Base-by-base conservation (phyloP, 2,888 invertebrate genomes). In the Lampropteryx suffumata region DNA sequence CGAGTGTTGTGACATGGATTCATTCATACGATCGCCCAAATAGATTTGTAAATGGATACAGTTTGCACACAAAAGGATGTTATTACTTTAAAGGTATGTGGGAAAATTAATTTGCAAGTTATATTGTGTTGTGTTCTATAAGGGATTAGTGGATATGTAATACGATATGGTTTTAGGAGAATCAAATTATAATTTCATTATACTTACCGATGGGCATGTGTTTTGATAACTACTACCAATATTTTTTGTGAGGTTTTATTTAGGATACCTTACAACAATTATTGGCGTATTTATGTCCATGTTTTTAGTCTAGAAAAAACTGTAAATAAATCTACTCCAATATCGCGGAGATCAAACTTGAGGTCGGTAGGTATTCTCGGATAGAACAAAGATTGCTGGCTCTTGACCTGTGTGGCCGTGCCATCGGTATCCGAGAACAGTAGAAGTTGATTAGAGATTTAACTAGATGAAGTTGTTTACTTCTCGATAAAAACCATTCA, bases 1-100 rank as follows among this genome's bases (percentile, higher is more conserved):
- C 73, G 59, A 86, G 83, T 90, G 84, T 89, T 90, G 82, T 89
- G 89, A 89, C 88, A 80, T 71, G 55, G 55, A 66, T 59, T 76
- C 85, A 85, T 88, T 89, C 85, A 87, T 82, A 76, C 76, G 65
- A 65, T 70, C 65, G 43, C 59, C 61, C 69, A 69, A 71, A 73
- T 74, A 79, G 70, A 81, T 84, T 79, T 70, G 72, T 80, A 80
- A 86, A 88, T 67, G 59, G 89, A 88, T 88, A 90, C 88, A 83
- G 79, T 84, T 82, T 76, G 69, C 74, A 75, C 76, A 88, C 88
- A 89, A 90, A 80, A 79, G 83, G 69, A 81, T 81, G 76, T 82
- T 86, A 90, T 88, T 84, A 89, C 82, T 84, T 85, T 88, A 88
- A 82, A 82, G 83, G 82, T 78, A 82, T 89, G 88, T 90, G 90